Conservation (phyloP, 2,888 invertebrate species). For the Colletes collaris region DNA sequence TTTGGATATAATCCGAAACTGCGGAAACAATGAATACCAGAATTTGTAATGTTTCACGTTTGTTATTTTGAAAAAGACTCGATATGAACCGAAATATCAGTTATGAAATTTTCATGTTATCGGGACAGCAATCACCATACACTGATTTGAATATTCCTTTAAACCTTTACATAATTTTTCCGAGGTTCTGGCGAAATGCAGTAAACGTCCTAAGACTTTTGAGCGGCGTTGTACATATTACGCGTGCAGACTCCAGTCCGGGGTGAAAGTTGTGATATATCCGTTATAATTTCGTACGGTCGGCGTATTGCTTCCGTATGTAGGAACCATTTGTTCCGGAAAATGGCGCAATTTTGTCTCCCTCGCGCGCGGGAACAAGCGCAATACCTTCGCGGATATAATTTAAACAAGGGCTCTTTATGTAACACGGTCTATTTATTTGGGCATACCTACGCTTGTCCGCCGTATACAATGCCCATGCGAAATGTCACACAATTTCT, state of each 20-base stretch:
- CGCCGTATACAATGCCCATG: conserved; percentile 57
- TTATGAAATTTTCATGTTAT: no score
- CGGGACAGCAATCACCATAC: no score
- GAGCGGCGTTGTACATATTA: background rate
- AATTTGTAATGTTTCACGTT: no score
- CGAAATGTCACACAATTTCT: conserved; percentile 63
- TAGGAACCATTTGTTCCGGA: conserved; percentile 71
- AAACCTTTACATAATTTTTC: conserved; percentile 40
- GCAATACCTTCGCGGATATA: conserved; percentile 68
- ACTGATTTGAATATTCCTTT: no score
- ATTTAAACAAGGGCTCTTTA: conserved; percentile 68
- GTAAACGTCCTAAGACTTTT: no score
- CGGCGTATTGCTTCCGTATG: conserved; percentile 69
- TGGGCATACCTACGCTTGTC: conserved; percentile 48
- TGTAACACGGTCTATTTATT: conserved; percentile 68
- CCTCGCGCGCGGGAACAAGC: conserved; percentile 56
- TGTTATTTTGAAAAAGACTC: no score
- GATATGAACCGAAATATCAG: no score
- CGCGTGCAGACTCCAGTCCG: conserved; percentile 26
- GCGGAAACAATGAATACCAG: no score
- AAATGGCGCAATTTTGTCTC: conserved; percentile 74
- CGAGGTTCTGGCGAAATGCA: conserved; percentile 12
- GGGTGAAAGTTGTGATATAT: conserved; percentile 72
- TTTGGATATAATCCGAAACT: no score
- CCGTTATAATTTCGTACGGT: conserved; percentile 70